Conservation (phyloP, 1,140 invertebrate genomes). For the Trichomalopsis sarcophagae region DNA sequence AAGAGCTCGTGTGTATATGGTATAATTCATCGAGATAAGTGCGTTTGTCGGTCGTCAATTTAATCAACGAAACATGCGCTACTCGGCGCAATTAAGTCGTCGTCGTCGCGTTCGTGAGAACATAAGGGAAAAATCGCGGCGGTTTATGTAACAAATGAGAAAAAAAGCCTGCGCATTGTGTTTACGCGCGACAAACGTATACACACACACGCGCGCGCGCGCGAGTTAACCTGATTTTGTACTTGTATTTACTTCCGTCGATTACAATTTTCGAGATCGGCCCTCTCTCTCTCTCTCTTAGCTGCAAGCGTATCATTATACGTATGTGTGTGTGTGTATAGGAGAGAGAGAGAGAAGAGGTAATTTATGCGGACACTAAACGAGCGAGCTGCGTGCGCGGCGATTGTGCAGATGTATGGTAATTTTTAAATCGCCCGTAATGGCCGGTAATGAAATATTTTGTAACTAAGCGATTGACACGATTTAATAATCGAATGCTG, state of each 20-base stretch:
- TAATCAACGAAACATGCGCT: slow-evolving; percentile 32
- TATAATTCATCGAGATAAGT: slow-evolving; percentile 37
- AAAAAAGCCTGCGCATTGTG: background rate
- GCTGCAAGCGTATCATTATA: background rate
- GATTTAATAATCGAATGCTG: background rate
- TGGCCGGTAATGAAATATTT: slow-evolving; percentile 4
- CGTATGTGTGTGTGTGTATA: too few species aligned
- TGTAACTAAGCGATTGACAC: background rate
- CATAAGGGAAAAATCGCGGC: slow-evolving; percentile 1
- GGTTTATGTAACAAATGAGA: slow-evolving; percentile 11
- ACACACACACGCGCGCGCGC: too few species aligned
- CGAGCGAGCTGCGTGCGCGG: too few species aligned
- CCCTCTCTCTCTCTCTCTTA: background rate
- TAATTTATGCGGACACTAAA: slow-evolving; percentile 4
- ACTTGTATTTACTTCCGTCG: background rate
- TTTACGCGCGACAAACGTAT: too few species aligned
- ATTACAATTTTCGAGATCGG: slow-evolving; percentile 1
- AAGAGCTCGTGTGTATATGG: background rate
- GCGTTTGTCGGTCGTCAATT: slow-evolving; percentile 33
- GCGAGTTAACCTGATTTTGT: background rate
- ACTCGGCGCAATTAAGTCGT: slow-evolving; percentile 16
- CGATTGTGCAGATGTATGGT: slow-evolving; percentile 3
- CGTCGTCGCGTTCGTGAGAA: background rate
- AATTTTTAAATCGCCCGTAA: background rate
- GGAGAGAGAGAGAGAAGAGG: background rate